Base-by-base conservation (phyloP, 1,140 invertebrate genomes). In the Calephelis virginiensis region DNA sequence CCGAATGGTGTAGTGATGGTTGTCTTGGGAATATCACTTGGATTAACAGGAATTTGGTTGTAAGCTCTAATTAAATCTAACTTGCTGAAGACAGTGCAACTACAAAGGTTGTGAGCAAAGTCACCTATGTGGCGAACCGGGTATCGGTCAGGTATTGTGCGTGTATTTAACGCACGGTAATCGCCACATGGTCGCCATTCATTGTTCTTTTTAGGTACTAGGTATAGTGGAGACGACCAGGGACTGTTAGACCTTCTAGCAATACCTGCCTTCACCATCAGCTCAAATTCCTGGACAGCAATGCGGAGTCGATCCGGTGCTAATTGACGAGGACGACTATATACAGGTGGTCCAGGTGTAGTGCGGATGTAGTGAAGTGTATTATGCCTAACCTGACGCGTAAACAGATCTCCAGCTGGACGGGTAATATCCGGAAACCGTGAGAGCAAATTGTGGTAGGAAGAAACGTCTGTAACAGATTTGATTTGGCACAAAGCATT, bases 381-480 rank as follows among this genome's bases (percentile, higher is more conserved):
- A 10, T 66, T 66, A 28, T 66, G 66, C 38, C 50, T 66, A 6
- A 60, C 64, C 11, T 60, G 13, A 12, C 28, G 64, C 1, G 28
- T 38, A 3, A 38, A 17, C 12, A 56, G 43, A 11, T 59, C 56
- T 5, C 64, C 64, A 38, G 45, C n/a, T 59, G 64, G 64, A 12
- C 64, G 50, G 6, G 56, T 66, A 38, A 66, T n/a, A 9, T 66
- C 64, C 14, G 64, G 64, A 53, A 60, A 66, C 53, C 60, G 64
- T 47, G 37, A 8, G 5, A 66, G 53, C 28, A 66, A 46, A 12
- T 46, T 46, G 45, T 60, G 53, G 37, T 60, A 59, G 5, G 17
- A 43, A 11, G 64, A 66, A 14, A 38, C 45, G 46, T 53, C 64
- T 66, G 64, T 47, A 61, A 66, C 13, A 66, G 64, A 28, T 60